Conservation (phyloP, 2,113 vertebrate genomes). For the Eudorcas thomsonii region DNA sequence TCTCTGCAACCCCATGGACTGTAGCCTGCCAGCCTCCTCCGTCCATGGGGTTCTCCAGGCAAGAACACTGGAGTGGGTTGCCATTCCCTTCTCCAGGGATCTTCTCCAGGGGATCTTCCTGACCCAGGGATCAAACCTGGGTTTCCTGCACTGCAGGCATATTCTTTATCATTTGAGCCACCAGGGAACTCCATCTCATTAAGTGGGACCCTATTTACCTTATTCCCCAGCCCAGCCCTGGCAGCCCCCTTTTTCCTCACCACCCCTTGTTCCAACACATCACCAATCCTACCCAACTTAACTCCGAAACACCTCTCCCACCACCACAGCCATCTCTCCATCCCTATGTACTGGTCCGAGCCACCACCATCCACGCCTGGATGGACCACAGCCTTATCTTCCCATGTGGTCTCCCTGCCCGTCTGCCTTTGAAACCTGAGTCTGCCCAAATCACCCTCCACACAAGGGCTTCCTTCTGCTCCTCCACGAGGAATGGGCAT, state of each 20-base stretch:
- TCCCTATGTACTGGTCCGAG: accelerated
- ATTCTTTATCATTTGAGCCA: neutral
- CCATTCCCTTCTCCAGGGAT: neutral
- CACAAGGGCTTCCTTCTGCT: neutral
- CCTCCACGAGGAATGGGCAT: neutral
- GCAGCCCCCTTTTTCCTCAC: neutral
- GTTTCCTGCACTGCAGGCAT: neutral
- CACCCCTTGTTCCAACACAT: neutral
- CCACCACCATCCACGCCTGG: accelerated
- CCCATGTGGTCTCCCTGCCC: neutral
- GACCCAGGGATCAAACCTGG: neutral
- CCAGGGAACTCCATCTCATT: neutral
- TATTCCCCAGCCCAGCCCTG: neutral
- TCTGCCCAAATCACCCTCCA: neutral
- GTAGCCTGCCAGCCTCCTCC: neutral
- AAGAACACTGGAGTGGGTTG: neutral
- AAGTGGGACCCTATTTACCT: accelerated
- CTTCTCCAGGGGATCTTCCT: accelerated
- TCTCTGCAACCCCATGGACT: neutral
- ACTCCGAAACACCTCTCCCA: neutral
- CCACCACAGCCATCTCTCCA: accelerated
- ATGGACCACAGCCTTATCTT: neutral
- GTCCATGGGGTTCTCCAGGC: neutral
- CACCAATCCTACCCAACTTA: neutral
- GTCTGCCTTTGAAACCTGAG: neutral